A percentile compares a stretch with the other conserved stretches of the same genome.
Evolutionary conservation across 1,140 invertebrate genomes (phyloP).

Genomic region (Leptoteleia sp.): DNA sequence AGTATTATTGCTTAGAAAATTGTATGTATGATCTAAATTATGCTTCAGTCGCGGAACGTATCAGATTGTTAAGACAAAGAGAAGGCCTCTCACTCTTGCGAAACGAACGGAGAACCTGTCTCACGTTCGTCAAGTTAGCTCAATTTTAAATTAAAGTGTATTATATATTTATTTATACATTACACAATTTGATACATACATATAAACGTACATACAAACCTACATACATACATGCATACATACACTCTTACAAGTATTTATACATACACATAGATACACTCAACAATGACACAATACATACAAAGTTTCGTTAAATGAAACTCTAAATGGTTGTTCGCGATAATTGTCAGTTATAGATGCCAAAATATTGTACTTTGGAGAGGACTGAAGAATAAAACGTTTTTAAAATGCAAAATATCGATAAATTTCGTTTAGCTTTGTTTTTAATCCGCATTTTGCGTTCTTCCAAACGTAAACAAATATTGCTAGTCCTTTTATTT

Average conservation of each 20-base stretch:
- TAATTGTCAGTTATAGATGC: conserved; percentile 77
- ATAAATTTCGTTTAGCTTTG: no score
- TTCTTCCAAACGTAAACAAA: no score
- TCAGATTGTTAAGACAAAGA: conserved; percentile 50
- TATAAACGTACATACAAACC: conserved; percentile 57
- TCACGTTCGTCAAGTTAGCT: conserved; percentile 58
- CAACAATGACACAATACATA: conserved; percentile 59
- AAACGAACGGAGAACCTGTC: conserved; percentile 16
- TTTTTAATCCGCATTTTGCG: no score
- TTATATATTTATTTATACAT: conserved; percentile 69
- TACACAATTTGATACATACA: not conserved
- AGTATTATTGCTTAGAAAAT: conserved; percentile 65
- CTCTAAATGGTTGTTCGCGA: conserved; percentile 78
- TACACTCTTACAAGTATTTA: not conserved
- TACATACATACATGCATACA: conserved; percentile 1
- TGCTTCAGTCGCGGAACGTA: conserved; percentile 51
- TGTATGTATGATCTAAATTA: conserved; percentile 57
- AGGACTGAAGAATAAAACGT: no score
- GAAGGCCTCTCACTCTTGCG: conserved; percentile 42
- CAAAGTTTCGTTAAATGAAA: conserved; percentile 72
- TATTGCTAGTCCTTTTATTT: no score
- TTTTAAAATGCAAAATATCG: no score
- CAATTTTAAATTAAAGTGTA: conserved; percentile 68
- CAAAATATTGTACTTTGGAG: conserved; percentile 75
- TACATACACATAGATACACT: conserved; percentile 41